Base-by-base conservation (phyloP, 1,140 invertebrate species). In the Spodoptera litura region DNA sequence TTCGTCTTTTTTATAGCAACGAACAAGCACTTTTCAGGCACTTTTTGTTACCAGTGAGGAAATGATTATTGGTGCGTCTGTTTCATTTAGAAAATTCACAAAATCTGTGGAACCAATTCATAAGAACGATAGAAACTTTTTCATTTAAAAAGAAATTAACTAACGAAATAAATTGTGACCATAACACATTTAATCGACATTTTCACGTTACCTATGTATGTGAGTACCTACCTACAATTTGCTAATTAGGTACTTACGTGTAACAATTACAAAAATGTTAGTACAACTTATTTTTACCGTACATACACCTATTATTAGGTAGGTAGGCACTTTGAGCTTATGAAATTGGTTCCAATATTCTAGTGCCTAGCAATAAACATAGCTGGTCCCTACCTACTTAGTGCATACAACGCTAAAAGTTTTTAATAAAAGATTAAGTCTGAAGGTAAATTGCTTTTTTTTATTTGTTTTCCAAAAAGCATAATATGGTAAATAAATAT, bases 271-370 rank as follows among this genome's bases (percentile, higher is more conserved):
- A 68, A 68, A 66, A 52, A 15, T 52, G 51, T 51, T 68, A 68
- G 64, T 68, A 68, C 64, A 68, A 68, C 49, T 68, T 68, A 68
- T 68, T 68, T 51, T 68, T 25, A 68, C 49, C 25, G 38, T n/a
- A 52, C 25, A 38, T n/a, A 52, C 25, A 38, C 15, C 62, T 51
- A 64, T n/a, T 31, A 31, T 31, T 31, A 20, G 20, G 62, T 49
- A 52, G 10, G 4, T 13, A 64, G 61, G 9, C 38, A 13, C 49
- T 68, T 27, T 31, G 6, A 25, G 9, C 58, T 31, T 31, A 59
- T 64, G 61, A 64, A 12, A 68, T 68, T 68, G 49, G 49, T 53
- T 51, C 64, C 25, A 20, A 49, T 64, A 31, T 49, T 64, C 38
- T 64, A 44, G 38, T 3, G 9, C 38, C 38, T 44, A 44, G 38